Evolutionary conservation across 2,113 vertebrate genomes (phyloP).

Genomic region (Pterocles burchelli): DNA sequence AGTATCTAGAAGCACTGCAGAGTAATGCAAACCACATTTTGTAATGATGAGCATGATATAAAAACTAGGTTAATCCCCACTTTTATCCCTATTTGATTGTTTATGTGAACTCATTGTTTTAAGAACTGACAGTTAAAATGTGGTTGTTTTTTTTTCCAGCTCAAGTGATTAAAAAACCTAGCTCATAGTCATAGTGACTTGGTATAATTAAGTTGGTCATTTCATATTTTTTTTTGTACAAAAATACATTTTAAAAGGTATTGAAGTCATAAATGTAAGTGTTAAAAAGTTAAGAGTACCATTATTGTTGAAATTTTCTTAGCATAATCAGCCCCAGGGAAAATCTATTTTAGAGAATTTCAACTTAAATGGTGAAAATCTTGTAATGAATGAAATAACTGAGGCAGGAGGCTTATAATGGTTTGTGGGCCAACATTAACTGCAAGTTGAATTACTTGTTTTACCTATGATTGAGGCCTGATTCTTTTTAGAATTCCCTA

Average conservation of each 20-base stretch:
- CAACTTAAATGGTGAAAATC: not conserved
- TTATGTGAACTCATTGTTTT: not conserved
- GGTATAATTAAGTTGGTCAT: not conserved
- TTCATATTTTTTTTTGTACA: not conserved
- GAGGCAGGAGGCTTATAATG: not conserved
- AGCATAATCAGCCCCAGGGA: not conserved
- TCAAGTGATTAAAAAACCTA: not conserved
- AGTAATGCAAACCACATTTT: slow-evolving; percentile 14
- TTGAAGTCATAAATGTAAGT: not conserved
- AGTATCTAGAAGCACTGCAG: not conserved
- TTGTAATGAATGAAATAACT: not conserved
- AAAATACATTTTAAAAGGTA: not conserved
- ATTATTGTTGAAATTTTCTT: not conserved
- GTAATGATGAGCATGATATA: not conserved
- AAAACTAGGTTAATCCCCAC: not conserved
- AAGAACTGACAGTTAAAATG: not conserved
- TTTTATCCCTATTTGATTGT: not conserved
- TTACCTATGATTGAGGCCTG: not conserved
- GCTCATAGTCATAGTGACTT: not conserved
- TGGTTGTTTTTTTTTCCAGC: not conserved
- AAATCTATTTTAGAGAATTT: not conserved
- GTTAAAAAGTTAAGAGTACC: not conserved
- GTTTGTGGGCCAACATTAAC: not conserved
- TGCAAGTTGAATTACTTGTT: not conserved
- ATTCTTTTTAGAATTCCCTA: not conserved